phyloP scores from a whole-genome alignment of 2,888 invertebrate genomes.

The Hemithea aestivaria region DNA sequence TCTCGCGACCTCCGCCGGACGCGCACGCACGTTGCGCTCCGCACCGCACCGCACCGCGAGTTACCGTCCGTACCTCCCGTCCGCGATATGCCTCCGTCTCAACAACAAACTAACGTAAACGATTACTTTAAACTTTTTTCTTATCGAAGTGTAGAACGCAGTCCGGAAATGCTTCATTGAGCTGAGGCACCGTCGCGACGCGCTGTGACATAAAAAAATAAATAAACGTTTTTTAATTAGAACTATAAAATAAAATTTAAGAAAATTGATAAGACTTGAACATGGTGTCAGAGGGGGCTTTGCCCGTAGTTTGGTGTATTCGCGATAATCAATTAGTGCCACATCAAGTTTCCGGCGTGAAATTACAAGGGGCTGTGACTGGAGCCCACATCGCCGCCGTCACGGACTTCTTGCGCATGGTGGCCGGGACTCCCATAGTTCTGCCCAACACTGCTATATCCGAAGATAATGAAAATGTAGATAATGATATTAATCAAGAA shows the following conservation, averaged over 20 bases:
- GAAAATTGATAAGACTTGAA: constrained; percentile 47
- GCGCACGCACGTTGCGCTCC: constrained; percentile 68
- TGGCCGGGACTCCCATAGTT: constrained; percentile 81
- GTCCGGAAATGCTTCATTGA: constrained; percentile 62
- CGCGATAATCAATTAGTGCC: constrained; percentile 84
- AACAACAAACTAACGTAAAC: constrained; percentile 58
- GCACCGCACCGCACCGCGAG: constrained; percentile 47
- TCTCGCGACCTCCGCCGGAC: constrained; percentile 77
- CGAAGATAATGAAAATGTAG: constrained; percentile 60
- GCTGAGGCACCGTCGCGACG: constrained; percentile 22
- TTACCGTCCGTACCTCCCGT: no score
- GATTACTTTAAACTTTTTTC: constrained; percentile 52
- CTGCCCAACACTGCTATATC: constrained; percentile 69
- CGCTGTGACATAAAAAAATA: constrained; percentile 35
- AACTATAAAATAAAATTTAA: no score
- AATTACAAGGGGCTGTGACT: constrained; percentile 82
- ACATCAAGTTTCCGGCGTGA: constrained; percentile 82
- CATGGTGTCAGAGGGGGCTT: constrained; percentile 81
- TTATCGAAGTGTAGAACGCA: constrained; percentile 56
- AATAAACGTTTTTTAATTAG: no score
- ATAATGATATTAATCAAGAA: constrained; percentile 68
- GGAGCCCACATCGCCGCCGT: constrained; percentile 83
- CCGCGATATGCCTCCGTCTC: constrained; percentile 66
- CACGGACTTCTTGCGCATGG: constrained; percentile 81
- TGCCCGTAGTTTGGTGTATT: constrained; percentile 83